These are phyloP conservation scores for Platyura marginata DNA, from an alignment of 1,140 invertebrate genomes.

Conservation along the genomic window DNA sequence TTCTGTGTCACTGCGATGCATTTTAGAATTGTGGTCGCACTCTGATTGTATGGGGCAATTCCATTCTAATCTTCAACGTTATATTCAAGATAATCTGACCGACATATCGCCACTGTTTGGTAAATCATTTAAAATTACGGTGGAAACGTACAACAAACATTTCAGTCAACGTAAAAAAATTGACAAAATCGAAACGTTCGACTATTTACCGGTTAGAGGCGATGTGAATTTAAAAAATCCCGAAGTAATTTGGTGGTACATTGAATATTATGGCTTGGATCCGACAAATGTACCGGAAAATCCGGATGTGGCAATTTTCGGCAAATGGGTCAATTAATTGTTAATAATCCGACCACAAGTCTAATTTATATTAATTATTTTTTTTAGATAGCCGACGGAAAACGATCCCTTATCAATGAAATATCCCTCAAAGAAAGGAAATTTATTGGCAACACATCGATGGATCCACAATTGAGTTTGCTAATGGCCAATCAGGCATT, in stretches of 20 bases:
- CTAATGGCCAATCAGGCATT: constrained; percentile 88
- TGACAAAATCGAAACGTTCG: constrained; percentile 69
- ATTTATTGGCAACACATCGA: constrained; percentile 94
- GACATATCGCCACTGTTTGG: constrained; percentile 30
- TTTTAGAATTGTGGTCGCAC: constrained; percentile 60
- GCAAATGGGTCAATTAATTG: constrained; percentile 57
- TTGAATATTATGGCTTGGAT: constrained; percentile 77
- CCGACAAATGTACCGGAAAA: constrained; percentile 47
- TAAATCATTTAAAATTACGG: constrained; percentile 59
- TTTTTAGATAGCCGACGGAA: constrained; percentile 54
- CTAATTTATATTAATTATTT: background rate
- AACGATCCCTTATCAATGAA: constrained; percentile 55
- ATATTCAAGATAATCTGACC: constrained; percentile 20
- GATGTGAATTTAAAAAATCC: constrained; percentile 66
- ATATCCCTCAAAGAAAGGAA: constrained; percentile 75
- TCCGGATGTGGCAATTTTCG: constrained; percentile 66
- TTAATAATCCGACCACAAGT: background rate
- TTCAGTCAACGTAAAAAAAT: constrained; percentile 61
- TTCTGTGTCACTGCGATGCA: constrained; percentile 54
- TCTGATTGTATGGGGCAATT: constrained; percentile 34
- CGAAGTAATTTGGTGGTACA: constrained; percentile 55
- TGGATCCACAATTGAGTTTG: constrained; percentile 84
- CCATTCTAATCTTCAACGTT: constrained; percentile 39
- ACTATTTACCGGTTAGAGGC: constrained; percentile 62
- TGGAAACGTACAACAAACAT: constrained; percentile 78